Percentiles rank a stretch among this genome's conserved stretches.
phyloP scores from a whole-genome alignment of 2,797 vertebrate genomes.

The Pangasius macronema region DNA sequence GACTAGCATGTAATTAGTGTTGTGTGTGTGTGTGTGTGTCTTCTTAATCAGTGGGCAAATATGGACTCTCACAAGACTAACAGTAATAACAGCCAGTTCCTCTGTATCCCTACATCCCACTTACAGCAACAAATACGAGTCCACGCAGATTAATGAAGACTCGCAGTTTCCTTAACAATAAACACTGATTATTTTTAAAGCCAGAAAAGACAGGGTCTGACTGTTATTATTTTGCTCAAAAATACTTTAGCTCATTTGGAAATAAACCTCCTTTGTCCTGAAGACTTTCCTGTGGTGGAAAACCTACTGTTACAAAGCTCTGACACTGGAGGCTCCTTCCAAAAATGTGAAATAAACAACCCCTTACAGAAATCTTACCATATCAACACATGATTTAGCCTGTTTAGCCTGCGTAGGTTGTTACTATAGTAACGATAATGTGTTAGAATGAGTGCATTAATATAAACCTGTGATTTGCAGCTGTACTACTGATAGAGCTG shows the following conservation, averaged over 20 bases:
- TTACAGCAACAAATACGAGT: neutral
- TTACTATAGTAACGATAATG: neutral
- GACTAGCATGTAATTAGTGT: constrained; percentile 30
- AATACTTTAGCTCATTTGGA: neutral
- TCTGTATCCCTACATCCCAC: constrained; percentile 18
- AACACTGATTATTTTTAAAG: constrained; percentile 36
- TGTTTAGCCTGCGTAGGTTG: neutral
- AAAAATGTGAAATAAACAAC: neutral
- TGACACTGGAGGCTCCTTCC: neutral
- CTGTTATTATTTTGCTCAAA: neutral
- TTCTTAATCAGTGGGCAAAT: constrained; percentile 29
- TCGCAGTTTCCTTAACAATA: constrained; percentile 46
- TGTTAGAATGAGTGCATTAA: neutral
- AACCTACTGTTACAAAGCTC: neutral
- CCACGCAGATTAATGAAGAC: neutral
- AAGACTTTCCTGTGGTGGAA: neutral
- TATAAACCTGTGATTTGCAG: neutral
- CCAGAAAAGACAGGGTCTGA: neutral
- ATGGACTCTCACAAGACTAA: constrained; percentile 41
- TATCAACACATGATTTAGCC: neutral
- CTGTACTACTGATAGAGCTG: neutral
- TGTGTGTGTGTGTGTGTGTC: constrained; percentile 2
- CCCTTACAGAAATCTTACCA: neutral
- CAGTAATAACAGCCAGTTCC: constrained; percentile 52
- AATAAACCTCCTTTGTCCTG: neutral